Base-by-base conservation (phyloP, 1,140 invertebrate genomes). In the Augochlora pura region DNA sequence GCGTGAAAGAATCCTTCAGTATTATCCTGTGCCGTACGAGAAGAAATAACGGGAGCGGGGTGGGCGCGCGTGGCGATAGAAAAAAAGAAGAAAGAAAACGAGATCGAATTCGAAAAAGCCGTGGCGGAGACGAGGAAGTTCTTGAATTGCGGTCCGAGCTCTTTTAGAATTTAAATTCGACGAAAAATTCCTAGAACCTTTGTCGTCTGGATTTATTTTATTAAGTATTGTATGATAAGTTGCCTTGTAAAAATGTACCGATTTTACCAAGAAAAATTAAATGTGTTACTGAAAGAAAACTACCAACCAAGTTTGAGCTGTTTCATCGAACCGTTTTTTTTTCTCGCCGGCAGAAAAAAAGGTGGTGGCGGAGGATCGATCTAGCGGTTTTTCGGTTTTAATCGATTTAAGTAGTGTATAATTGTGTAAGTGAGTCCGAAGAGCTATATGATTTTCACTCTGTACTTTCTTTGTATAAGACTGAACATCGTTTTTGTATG, bases 181-280 rank as follows among this genome's bases (percentile, higher is more conserved):
- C 54, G 38, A 32, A 71, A n/a, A 69, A 77, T 82, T 80, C 32
- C 39, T 81, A 86, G 65, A 86, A 64, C 72, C 79, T 85, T 46
- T 72, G 68, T 85, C 78, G 80, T 80, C 77, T 82, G 77, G 60
- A 89, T 88, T 42, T 87, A 87, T 68, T 86, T 89, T 85, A 86
- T 77, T 80, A 88, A 87, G 84, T 88, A 88, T 87, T 87, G 82
- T 89, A 89, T 83, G 66, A 88, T 89, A 89, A 89, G 88, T 89
- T 89, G 86, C 87, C 88, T 89, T 89, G 88, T 89, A 89, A 88
- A 89, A 88, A 89, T 89, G 88, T 89, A 89, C 83, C 87, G 86
- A 88, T 87, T 89, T 89, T 88, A 89, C 86, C 86, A 86, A 88
- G 88, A 88, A 88, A 89, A 88, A 89, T 88, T 89, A 89, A 89